Evolutionary conservation across 2,888 invertebrate species (phyloP).

Genomic region (Boloria selene): DNA sequence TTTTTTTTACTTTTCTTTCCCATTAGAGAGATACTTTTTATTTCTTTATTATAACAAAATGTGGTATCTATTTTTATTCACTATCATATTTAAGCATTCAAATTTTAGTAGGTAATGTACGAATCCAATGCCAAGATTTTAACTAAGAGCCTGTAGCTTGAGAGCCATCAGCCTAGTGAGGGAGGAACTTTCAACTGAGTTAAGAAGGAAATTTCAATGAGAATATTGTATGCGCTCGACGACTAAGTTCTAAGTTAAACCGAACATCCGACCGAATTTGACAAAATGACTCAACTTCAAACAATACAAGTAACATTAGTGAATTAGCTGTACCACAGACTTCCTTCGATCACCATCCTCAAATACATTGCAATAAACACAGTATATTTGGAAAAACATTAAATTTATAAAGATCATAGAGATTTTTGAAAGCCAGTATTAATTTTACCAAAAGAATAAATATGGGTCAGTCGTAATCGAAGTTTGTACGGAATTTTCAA

Average conservation of each 20-base stretch:
- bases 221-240: slow-evolving; percentile 34
- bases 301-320: slow-evolving; percentile 23
- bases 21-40: too few species aligned
- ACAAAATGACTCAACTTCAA: slow-evolving; percentile 17
- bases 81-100: too few species aligned
- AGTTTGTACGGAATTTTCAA: too few species aligned
- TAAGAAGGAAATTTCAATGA: slow-evolving; percentile 36
- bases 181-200: slow-evolving; percentile 32
- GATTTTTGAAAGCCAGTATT: too few species aligned
- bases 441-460: too few species aligned
- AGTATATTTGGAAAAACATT: too few species aligned
- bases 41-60: too few species aligned
- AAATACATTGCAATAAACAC: too few species aligned
- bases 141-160: slow-evolving; percentile 5
- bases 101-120: background rate
- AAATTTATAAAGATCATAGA: too few species aligned
- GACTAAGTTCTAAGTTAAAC: slow-evolving; percentile 16
- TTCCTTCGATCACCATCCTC: background rate
- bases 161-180: slow-evolving; percentile 4
- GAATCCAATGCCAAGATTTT: background rate
- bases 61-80: too few species aligned
- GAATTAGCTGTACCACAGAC: slow-evolving; percentile 21
- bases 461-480: too few species aligned
- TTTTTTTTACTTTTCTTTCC: too few species aligned
- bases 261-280: slow-evolving; percentile 21